Evolutionary conservation across 2,113 vertebrate species (phyloP).

Genomic region (Solenodon paradoxus): DNA sequence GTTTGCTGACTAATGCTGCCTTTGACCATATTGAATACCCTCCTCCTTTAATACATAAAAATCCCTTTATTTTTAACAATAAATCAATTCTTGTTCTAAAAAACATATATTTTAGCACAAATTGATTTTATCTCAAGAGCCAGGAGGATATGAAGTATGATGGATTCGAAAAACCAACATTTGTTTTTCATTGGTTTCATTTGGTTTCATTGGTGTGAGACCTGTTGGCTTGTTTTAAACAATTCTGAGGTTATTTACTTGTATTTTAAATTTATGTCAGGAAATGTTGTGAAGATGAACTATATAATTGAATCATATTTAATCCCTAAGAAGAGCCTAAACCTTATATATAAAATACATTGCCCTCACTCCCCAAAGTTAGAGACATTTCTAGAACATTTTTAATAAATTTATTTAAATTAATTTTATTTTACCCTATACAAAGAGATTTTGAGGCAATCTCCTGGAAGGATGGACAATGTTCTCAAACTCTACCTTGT

Average conservation of each 20-base stretch:
- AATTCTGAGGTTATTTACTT: not conserved
- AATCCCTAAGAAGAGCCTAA: not conserved
- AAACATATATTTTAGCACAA: constrained; percentile 7
- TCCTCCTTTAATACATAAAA: not conserved
- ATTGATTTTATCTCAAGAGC: not conserved
- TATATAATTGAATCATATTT: not conserved
- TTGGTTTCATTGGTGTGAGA: not conserved
- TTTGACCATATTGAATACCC: not conserved
- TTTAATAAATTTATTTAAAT: not conserved
- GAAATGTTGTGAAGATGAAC: not conserved
- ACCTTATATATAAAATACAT: not conserved
- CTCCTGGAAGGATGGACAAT: not conserved
- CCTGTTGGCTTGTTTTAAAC: constrained; percentile 1
- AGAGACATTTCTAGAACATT: not conserved
- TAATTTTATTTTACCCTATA: not conserved
- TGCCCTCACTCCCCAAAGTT: not conserved
- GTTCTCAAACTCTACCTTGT: not conserved
- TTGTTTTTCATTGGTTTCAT: not conserved
- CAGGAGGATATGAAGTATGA: not conserved
- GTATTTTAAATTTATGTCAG: not conserved
- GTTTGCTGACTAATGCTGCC: not conserved
- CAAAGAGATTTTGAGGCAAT: not conserved
- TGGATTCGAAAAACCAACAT: not conserved
- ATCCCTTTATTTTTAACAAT: constrained; percentile 20
- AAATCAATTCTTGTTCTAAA: constrained; percentile 16